These are phyloP conservation scores for Eurypyga helias DNA, from an alignment of 2,113 vertebrate genomes.

Conservation along the genomic window DNA sequence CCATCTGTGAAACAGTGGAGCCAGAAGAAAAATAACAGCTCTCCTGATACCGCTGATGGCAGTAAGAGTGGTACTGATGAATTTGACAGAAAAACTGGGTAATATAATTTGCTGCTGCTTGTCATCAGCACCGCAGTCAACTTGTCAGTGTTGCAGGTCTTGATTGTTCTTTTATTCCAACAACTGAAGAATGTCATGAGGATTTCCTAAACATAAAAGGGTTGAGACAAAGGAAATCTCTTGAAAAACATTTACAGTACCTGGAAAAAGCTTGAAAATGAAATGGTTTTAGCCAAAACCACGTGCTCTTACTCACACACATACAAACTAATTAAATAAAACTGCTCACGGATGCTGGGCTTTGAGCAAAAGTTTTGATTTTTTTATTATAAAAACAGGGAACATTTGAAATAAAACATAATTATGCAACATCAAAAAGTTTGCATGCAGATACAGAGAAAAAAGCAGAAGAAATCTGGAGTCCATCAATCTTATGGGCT, in stretches of 20 bases:
- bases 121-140: not conserved
- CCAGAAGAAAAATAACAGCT: not conserved
- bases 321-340: not conserved
- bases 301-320: not conserved
- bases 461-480: constrained; percentile 8
- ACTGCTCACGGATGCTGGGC: not conserved
- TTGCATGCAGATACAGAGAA: not conserved
- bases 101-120: not conserved
- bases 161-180: not conserved
- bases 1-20: not conserved
- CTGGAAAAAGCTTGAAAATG: not conserved
- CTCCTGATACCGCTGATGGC: not conserved
- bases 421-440: constrained; percentile 18
- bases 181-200: not conserved
- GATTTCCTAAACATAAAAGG: not conserved
- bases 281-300: not conserved
- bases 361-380: not conserved
- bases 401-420: constrained; percentile 16
- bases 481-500: not conserved
- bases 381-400: constrained; percentile 37
- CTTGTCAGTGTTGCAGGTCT: not conserved
- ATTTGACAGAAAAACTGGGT: not conserved
- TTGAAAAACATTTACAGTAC: not conserved
- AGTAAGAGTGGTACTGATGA: not conserved
- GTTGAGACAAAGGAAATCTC: not conserved